Evolutionary conservation across 2,888 invertebrate genomes (phyloP).

Genomic region (Heliconius ismenius): DNA sequence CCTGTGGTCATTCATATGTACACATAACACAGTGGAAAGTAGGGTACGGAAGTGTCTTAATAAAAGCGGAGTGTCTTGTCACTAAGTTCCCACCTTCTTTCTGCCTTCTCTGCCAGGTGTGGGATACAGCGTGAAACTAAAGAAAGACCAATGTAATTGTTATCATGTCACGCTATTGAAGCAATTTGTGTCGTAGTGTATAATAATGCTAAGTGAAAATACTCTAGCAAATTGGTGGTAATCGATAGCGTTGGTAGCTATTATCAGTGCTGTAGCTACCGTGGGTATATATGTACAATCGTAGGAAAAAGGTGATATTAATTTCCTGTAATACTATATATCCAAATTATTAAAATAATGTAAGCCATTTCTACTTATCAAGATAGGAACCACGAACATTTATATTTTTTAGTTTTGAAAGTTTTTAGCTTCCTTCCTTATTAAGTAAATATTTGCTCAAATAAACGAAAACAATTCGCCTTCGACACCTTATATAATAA

Average conservation of each 20-base stretch:
- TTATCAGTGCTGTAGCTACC: constrained; percentile 38
- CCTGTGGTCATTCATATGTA: no score
- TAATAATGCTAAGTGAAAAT: constrained; percentile 38
- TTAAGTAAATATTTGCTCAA: no score
- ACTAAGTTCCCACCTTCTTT: neutral
- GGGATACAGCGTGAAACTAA: no score
- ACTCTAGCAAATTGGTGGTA: constrained; percentile 40
- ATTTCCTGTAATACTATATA: neutral
- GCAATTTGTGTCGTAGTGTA: neutral
- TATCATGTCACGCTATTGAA: neutral
- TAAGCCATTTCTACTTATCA: no score
- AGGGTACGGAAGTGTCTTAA: neutral
- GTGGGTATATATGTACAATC: constrained; percentile 36
- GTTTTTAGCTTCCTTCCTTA: no score
- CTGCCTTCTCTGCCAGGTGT: neutral
- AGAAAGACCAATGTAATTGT: neutral
- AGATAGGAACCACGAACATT: neutral
- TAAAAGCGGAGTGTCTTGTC: neutral
- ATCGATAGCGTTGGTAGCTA: constrained; percentile 39
- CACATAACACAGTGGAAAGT: neutral
- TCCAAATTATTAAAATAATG: neutral
- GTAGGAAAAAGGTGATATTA: neutral
- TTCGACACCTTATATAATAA: no score
- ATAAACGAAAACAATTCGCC: no score
- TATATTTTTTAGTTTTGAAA: no score